Conservation (phyloP, 2,113 vertebrate species). For the Eurystomus gularis region DNA sequence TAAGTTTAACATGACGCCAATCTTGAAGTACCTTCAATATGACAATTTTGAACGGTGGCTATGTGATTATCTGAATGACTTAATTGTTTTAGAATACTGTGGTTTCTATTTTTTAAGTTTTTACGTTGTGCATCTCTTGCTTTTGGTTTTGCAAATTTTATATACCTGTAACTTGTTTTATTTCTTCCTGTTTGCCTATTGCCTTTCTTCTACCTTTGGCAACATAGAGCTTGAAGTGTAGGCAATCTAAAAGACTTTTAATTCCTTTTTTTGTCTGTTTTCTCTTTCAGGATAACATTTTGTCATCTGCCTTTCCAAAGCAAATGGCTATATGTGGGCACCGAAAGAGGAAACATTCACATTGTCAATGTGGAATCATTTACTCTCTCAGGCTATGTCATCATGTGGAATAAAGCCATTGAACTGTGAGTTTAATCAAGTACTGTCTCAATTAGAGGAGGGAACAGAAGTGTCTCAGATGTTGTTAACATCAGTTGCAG, state of each 20-base stretch:
- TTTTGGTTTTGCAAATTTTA: neutral
- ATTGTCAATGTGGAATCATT: conserved; percentile 99
- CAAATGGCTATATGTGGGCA: conserved; percentile 98
- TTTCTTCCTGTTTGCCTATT: neutral
- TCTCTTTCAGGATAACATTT: conserved; percentile 92
- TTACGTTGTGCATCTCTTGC: neutral
- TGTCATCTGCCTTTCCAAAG: conserved; percentile 99
- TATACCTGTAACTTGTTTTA: neutral
- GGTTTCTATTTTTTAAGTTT: neutral
- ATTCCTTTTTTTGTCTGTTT: neutral
- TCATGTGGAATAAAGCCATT: conserved; percentile 99
- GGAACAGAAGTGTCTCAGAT: neutral
- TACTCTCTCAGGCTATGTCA: conserved; percentile 99
- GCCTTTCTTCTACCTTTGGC: neutral
- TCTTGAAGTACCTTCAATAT: neutral
- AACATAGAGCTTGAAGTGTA: neutral
- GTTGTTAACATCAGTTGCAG: neutral
- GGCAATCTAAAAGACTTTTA: neutral
- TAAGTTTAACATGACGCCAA: neutral
- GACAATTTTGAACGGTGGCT: neutral
- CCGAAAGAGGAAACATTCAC: conserved; percentile 97
- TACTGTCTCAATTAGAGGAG: neutral
- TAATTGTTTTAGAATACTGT: neutral
- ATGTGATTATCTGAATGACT: neutral
- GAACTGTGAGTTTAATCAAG: conserved; percentile 90